Evolutionary conservation across 2,113 vertebrate species (phyloP), one percentile per base, ranked within the genome.

Genomic region (Ptilorrhoa leucosticta): DNA sequence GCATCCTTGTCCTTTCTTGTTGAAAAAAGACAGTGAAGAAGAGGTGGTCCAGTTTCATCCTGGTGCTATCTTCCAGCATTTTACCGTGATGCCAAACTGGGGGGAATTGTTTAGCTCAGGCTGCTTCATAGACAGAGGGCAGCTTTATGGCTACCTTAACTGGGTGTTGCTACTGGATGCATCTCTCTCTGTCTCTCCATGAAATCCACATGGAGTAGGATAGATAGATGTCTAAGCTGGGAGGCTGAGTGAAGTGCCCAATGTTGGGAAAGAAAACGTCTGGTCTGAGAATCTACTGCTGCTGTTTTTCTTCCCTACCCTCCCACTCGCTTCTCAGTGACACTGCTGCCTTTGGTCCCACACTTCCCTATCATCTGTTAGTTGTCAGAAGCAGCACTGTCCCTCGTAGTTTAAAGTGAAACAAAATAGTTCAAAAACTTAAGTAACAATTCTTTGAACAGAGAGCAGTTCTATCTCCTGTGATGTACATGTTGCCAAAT

Each of bases 321-420:
- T 30, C 45, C 28, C 3, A 1, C 31, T 72, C 0, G 0, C 11
- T 79, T 64, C 73, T 56, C 60, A 48, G 39, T 56, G 51, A 58
- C 31, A 24, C 15, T 37, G 11, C 18, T 79, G 27, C 13, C 53
- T 48, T 75, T 2, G 3, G 30, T 54, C 56, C 58, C 71, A n/a
- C 1, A 3, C 27, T 85, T 64, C 11, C 27, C 24, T 31, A 3
- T 56, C 20, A 57, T 26, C 65, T 57, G 33, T 39, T 33, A 31
- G 13, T 17, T 75, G 51, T 40, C 35, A 93, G 57, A n/a, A 71
- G 21, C 20, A 58, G 35, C 24, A n/a, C 11, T 31, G 9, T 39
- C 23, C n/a, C 26, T 17, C 26, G 4, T 8, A 40, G 35, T 68
- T 91, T 45, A 40, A 54, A 87, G n/a, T 6, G 31, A 84, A 89